Evolutionary conservation across 2,888 invertebrate genomes (phyloP).

Genomic region (Conomelus anceps): DNA sequence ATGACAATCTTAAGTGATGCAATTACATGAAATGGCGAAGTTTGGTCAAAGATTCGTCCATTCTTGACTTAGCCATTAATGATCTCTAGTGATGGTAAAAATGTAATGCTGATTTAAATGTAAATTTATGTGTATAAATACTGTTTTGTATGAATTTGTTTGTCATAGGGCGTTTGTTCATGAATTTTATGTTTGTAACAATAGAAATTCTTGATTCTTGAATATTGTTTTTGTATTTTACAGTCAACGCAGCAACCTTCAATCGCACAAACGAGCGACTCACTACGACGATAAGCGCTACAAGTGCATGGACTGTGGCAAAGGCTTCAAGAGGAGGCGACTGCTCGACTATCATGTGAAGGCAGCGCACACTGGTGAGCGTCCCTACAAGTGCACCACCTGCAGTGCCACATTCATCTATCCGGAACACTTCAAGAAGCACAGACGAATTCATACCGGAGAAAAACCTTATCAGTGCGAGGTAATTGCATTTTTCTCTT

Average conservation of each 20-base stretch:
- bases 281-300: conserved; percentile 70
- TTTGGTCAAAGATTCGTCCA: too few relatives aligned
- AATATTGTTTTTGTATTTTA: background rate
- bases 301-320: conserved; percentile 62
- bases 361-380: conserved; percentile 71
- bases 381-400: conserved; percentile 64
- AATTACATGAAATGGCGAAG: too few relatives aligned
- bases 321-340: conserved; percentile 65
- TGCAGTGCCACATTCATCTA: conserved; percentile 76
- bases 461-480: conserved; percentile 68
- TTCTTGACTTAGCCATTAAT: too few relatives aligned
- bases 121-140: too few relatives aligned
- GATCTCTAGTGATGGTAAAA: too few relatives aligned
- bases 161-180: too few relatives aligned
- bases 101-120: too few relatives aligned
- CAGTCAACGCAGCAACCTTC: conserved; percentile 72
- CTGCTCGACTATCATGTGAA: conserved; percentile 74
- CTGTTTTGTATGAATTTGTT: too few relatives aligned
- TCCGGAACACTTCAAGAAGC: conserved; percentile 76
- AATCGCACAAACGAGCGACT: conserved; percentile 70
- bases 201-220: background rate
- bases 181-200: background rate
- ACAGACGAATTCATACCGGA: conserved; percentile 69
- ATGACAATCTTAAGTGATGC: too few relatives aligned
- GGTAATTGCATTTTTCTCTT: conserved; percentile 41